phyloP scores from a whole-genome alignment of 2,113 vertebrate genomes.

The Colinus virginianus region DNA sequence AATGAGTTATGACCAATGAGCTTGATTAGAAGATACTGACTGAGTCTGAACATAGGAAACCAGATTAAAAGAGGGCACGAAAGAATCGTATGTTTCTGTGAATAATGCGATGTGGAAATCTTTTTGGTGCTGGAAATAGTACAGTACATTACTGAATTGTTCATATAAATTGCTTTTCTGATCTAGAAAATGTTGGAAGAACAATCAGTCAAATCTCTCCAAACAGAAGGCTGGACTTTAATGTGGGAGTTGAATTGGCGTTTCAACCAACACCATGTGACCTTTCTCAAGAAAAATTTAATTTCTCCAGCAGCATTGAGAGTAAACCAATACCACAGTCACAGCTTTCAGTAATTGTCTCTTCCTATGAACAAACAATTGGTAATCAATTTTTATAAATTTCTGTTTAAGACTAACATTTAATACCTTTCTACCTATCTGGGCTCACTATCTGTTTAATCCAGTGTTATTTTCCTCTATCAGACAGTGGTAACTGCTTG shows the following conservation, averaged over 20 bases:
- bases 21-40: not conserved
- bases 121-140: not conserved
- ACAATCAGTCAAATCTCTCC: not conserved
- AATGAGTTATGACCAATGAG: not conserved
- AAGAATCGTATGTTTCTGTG: not conserved
- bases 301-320: conserved; percentile 76
- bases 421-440: not conserved
- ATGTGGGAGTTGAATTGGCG: conserved; percentile 53
- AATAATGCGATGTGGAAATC: not conserved
- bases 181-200: conserved; percentile 65
- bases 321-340: conserved; percentile 80
- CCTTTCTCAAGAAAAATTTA: conserved; percentile 83
- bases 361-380: conserved; percentile 86
- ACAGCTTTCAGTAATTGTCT: conserved; percentile 78
- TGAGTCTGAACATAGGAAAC: not conserved
- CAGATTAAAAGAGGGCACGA: not conserved
- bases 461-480: not conserved
- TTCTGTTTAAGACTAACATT: not conserved
- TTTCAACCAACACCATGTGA: conserved; percentile 77
- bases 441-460: not conserved
- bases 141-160: not conserved
- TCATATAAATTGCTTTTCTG: not conserved
- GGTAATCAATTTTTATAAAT: conserved; percentile 79
- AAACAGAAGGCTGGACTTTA: conserved; percentile 79
- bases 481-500: not conserved